Evolutionary conservation across 2,888 invertebrate species (phyloP), one percentile per base, ranked within the genome.

Genomic region (Cistogaster globosa): DNA sequence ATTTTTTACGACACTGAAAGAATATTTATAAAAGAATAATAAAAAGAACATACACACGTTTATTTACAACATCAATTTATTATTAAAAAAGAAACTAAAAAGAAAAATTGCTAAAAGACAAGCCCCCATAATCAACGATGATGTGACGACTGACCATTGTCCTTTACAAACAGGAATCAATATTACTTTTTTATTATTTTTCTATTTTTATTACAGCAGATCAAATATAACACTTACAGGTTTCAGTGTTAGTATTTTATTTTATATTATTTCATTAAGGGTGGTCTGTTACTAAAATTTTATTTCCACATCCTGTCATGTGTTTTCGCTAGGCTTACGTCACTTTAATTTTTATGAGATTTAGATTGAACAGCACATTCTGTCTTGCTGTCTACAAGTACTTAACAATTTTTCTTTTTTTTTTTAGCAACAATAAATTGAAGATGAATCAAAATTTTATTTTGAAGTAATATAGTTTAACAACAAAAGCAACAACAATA

Each of bases 201-300:
- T 53, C 58, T 53, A 80, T 76, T 85, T 82, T 85, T 82, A 85
- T 85, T 85, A 74, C 45, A 60, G 26, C 58, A 78, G 69, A 78
- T 81, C 84, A 82, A 82, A 82, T 58, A 85, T 65, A 85, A 85
- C 82, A 85, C 78, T 85, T 85, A 85, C 85, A 85, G 85, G 85
- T 85, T 85, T 82, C 78, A 77, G 78, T 65, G 65, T 51, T 71
- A 22, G 51, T 62, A 11, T 55, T 76, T 65, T 42, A 42, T 55
- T 16, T 82, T 60, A 42, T 78, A 42, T 58, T 48, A 42, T 82
- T 63, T 69, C 38, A 76, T 82, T 75, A 65, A 26, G 68, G 82
- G 76, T 76, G 76, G 81, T 53, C 63, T 62, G 62, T 82, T 57
- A 62, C 67, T 76, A 69, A 76, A 83, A 62, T 71, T 80, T 75